Base-by-base conservation (phyloP, 2,797 vertebrate species). In the Anniella stebbinsi region DNA sequence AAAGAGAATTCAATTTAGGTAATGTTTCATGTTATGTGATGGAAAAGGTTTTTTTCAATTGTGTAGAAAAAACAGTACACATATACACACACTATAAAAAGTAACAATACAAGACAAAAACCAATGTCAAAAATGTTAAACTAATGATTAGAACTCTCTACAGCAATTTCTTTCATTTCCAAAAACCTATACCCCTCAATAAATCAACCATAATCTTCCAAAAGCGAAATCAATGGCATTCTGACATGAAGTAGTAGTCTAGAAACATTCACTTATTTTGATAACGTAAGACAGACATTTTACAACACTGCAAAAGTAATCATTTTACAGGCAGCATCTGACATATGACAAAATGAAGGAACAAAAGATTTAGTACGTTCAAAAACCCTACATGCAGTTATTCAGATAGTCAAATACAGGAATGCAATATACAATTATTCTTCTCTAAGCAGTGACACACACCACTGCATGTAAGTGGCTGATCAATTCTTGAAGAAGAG, bases 201-300 rank as follows among this genome's bases (percentile, higher is more conserved):
- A 5, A 77, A 70, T 54, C n/a, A 87, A 75, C 33, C 17, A 76
- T n/a, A 80, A 77, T 2, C 12, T 87, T 67, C 15, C 25, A 3
- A 57, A 82, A 83, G 60, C 77, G 75, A 66, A 81, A 45, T 82
- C 41, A 90, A 67, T 83, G 12, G 36, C 12, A 82, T 57, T 75
- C 21, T 87, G 17, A 90, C 36, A 67, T 38, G 38, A 67, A 78
- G n/a, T 54, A 75, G 25, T 28, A 67, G 9, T 54, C 23, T 41
- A 51, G 17, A 87, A 57, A 75, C 9, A 57, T 28, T 66, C n/a
- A 66, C 70, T 54, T 51, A 60, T 76, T 73, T 57, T 76, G 57
- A 76, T 0, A 78, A 28, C 18, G 25, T 54, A 89, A 72, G 48
- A 38, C 23, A 70, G 15, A 41, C 12, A 66, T 23, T 72, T 60